Evolutionary conservation across 2,797 vertebrate species (phyloP), one percentile per base, ranked within the genome.

Genomic region (Muraenolepis orangiensis): DNA sequence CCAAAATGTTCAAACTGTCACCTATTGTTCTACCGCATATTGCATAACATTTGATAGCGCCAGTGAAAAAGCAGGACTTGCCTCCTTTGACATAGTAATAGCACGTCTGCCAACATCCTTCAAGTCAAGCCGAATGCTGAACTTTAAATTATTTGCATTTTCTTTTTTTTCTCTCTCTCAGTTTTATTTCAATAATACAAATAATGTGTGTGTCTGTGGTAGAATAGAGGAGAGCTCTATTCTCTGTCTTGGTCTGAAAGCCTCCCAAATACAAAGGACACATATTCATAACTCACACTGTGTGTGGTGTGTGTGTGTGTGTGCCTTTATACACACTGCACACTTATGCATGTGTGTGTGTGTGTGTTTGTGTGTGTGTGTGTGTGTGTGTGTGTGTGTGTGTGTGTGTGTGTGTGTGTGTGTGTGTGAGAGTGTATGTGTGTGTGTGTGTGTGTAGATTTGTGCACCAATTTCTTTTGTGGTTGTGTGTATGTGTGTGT

Each of bases 171-270:
- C 36, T 38, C n/a, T n/a, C n/a, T 12, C 5, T 4, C 36, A 4
- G 36, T 38, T 38, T 46, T 61, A 61, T 64, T 69, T 31, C 23
- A 34, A 31, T 34, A 70, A 42, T 20, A 74, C 69, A 76, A 64
- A 77, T 77, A 64, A 61, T 61, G n/a, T 32, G 34, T 70, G 61
- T 79, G 70, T 80, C 73, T 26, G 67, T 72, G 75, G 72, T 78
- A 76, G 20, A 77, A 76, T 68, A 51, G 76, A 78, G 75, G 78
- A 78, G 82, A 74, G 78, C 76, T 18, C 86, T 88, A 78, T 2
- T 77, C 87, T 86, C 84, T 7, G 85, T 73, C 72, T 75, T 66
- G 84, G 81, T 82, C 81, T 83, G 81, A 85, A 87, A 73, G 69
- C 72, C 74, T 89, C 84, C 80, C 76, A 77, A 86, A 80, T 67